A percentile compares a stretch with the other conserved stretches of the same genome.
These are phyloP conservation scores for Galerucella calmariensis DNA, from an alignment of 2,888 invertebrate species.

Conservation along the genomic window DNA sequence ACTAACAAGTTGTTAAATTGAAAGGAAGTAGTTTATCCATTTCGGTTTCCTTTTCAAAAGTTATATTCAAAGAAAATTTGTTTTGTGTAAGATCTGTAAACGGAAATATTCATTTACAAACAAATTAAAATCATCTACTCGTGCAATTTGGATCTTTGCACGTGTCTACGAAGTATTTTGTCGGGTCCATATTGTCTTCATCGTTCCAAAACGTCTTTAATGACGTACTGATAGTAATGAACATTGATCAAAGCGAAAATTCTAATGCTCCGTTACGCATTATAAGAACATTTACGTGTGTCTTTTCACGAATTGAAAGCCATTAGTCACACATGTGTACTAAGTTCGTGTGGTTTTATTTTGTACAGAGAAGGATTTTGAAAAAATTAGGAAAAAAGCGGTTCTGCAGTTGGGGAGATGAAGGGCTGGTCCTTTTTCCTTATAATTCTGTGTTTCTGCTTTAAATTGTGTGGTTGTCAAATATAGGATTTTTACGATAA, in stretches of 20 bases:
- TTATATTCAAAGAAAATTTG: too few species aligned
- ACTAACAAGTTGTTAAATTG: constrained; percentile 9
- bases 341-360: constrained; percentile 43
- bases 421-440: too few species aligned
- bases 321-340: constrained; percentile 53
- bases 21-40: constrained; percentile 5
- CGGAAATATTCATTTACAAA: too few species aligned
- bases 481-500: too few species aligned
- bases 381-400: too few species aligned
- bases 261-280: background rate
- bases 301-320: background rate
- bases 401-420: too few species aligned
- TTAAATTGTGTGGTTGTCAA: too few species aligned
- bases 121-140: too few species aligned
- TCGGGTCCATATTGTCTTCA: background rate
- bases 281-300: background rate
- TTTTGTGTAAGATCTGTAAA: too few species aligned
- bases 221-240: constrained; percentile 5
- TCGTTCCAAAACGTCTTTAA: constrained; percentile 1
- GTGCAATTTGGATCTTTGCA: background rate
- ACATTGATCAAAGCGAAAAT: background rate
- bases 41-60: background rate
- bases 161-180: background rate
- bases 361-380: background rate
- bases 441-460: too few species aligned